Conservation (phyloP, 1,140 invertebrate genomes). For the Aricia agestis region DNA sequence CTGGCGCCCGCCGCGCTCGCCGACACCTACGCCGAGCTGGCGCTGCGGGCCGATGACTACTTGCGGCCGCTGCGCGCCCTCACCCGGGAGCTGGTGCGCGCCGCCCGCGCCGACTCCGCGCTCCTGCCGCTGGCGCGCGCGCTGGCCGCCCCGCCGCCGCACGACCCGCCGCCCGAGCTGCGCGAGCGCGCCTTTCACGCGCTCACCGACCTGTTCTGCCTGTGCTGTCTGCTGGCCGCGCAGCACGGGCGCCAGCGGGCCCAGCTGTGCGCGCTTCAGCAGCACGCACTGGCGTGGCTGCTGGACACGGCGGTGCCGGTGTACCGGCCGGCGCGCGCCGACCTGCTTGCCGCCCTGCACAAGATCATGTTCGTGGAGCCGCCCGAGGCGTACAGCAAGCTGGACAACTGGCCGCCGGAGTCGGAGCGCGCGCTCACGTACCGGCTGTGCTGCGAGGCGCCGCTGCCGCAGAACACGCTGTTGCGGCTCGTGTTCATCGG, state of each 20-base stretch:
- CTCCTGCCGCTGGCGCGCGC: conserved; percentile 54
- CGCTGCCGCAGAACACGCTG: conserved; percentile 89
- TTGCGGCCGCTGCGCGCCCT: conserved; percentile 88
- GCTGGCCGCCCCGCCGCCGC: conserved; percentile 51
- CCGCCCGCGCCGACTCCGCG: conserved; percentile 66
- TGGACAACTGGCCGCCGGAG: conserved; percentile 97
- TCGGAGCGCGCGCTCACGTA: conserved; percentile 87
- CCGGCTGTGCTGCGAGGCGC: conserved; percentile 90
- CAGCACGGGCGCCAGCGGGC: conserved; percentile 85
- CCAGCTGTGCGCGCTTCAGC: conserved; percentile 69
- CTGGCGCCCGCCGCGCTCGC: conserved; percentile 86
- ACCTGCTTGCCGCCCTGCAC: conserved; percentile 88
- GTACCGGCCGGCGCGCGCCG: conserved; percentile 83
- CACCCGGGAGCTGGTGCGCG: conserved; percentile 90
- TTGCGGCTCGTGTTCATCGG: conserved; percentile 89
- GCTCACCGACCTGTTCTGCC: conserved; percentile 89
- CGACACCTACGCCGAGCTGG: conserved; percentile 86
- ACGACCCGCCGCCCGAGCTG: conserved; percentile 55
- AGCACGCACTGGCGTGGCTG: conserved; percentile 83
- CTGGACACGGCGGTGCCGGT: conserved; percentile 86
- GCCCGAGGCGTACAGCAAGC: conserved; percentile 91
- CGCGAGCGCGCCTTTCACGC: conserved; percentile 90
- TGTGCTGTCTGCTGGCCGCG: conserved; percentile 90
- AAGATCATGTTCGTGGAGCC: conserved; percentile 92
- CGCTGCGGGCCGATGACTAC: conserved; percentile 94